A percentile compares a stretch with the other conserved stretches of the same genome.
These are phyloP conservation scores for Arion vulgaris DNA, from an alignment of 1,140 invertebrate genomes.

Conservation along the genomic window DNA sequence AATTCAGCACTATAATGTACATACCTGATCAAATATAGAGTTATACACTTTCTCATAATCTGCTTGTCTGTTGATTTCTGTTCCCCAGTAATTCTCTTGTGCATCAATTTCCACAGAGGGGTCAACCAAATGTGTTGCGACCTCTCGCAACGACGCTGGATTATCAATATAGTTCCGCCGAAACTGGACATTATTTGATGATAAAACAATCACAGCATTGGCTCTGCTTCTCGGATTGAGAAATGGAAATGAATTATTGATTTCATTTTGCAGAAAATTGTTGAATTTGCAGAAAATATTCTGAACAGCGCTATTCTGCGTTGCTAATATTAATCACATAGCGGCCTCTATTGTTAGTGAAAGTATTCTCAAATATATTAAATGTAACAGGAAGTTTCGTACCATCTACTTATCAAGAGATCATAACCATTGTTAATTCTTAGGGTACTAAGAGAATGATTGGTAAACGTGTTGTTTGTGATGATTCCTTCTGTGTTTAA, in stretches of 20 bases:
- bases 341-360: slow-evolving; percentile 87
- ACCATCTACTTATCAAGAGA: slow-evolving; percentile 71
- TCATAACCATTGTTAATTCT: slow-evolving; percentile 87
- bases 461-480: slow-evolving; percentile 84
- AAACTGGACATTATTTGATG: slow-evolving; percentile 88
- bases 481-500: slow-evolving; percentile 70
- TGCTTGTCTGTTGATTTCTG: slow-evolving; percentile 50
- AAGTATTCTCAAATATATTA: slow-evolving; percentile 89
- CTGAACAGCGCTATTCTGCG: slow-evolving; percentile 87
- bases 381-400: slow-evolving; percentile 74
- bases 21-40: slow-evolving; percentile 66
- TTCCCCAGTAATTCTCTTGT: slow-evolving; percentile 94
- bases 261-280: slow-evolving; percentile 87
- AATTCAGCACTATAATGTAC: no score
- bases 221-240: slow-evolving; percentile 84
- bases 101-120: slow-evolving; percentile 95
- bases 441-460: slow-evolving; percentile 86
- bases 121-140: slow-evolving; percentile 94
- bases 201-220: slow-evolving; percentile 90
- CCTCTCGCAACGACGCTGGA: slow-evolving; percentile 88
- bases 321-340: slow-evolving; percentile 92
- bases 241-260: slow-evolving; percentile 87
- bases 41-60: slow-evolving; percentile 54
- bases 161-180: slow-evolving; percentile 95
- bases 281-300: slow-evolving; percentile 90